Percentiles rank a stretch among this genome's conserved stretches.
Conservation (phyloP, 2,113 vertebrate genomes). For the Ondatra zibethicus region DNA sequence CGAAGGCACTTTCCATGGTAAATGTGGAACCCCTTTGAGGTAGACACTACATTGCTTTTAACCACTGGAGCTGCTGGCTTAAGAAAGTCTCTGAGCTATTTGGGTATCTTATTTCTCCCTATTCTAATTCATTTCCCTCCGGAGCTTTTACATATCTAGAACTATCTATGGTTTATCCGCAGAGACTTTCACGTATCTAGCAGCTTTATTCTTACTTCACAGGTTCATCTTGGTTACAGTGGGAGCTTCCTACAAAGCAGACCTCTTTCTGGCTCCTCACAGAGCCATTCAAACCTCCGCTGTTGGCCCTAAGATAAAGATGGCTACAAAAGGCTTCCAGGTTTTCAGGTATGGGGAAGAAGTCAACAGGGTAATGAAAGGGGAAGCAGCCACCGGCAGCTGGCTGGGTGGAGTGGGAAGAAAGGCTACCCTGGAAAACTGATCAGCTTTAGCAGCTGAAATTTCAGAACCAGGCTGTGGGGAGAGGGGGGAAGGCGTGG, state of each 20-base stretch:
- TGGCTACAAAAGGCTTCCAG: background rate
- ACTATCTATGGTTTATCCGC: background rate
- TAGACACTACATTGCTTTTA: background rate
- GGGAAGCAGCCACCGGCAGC: background rate
- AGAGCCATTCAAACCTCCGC: no score
- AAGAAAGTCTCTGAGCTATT: background rate
- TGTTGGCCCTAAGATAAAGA: background rate
- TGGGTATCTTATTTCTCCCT: background rate
- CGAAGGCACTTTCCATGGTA: background rate
- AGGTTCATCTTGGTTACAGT: background rate
- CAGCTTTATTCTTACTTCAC: background rate
- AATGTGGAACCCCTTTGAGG: background rate
- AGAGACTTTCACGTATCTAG: background rate
- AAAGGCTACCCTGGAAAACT: slow-evolving; percentile 39
- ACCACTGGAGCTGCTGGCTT: background rate
- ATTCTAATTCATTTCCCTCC: background rate
- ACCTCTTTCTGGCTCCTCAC: background rate
- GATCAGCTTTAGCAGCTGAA: slow-evolving; percentile 57
- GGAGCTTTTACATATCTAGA: background rate
- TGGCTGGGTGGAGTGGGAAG: slow-evolving; percentile 35
- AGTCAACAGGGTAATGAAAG: background rate
- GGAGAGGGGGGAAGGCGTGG: slow-evolving; percentile 52
- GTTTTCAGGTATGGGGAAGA: background rate
- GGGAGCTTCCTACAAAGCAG: background rate
- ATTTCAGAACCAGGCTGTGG: slow-evolving; percentile 10